These are phyloP conservation scores for Zapornia atra DNA, from an alignment of 2,113 vertebrate species.

Conservation along the genomic window DNA sequence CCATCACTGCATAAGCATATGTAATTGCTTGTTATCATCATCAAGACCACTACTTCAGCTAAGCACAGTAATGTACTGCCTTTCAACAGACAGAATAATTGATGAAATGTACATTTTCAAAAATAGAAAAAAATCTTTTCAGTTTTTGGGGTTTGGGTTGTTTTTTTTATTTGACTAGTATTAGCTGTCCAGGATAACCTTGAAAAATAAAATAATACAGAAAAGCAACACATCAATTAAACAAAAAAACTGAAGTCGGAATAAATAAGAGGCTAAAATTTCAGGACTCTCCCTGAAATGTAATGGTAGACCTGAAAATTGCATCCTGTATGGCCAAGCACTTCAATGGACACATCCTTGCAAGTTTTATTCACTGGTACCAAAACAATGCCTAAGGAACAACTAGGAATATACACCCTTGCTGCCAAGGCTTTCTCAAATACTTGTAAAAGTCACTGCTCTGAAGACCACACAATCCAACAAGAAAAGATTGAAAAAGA, in stretches of 20 bases:
- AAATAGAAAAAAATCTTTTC: slow-evolving; percentile 38
- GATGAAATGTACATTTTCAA: background rate
- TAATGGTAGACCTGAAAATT: background rate
- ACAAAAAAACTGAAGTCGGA: background rate
- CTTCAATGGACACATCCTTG: background rate
- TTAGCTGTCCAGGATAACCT: background rate
- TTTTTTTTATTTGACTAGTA: background rate
- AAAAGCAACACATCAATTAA: background rate
- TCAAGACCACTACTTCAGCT: background rate
- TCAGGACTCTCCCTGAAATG: background rate
- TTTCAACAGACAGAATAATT: slow-evolving; percentile 30
- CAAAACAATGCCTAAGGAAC: background rate
- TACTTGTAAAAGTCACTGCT: background rate
- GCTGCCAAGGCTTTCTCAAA: background rate
- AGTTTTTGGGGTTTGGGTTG: background rate
- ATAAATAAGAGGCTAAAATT: background rate
- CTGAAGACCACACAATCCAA: background rate
- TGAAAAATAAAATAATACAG: background rate
- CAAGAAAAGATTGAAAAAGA: background rate
- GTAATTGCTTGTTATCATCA: slow-evolving; percentile 9
- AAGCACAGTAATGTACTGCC: background rate
- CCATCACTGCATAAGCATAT: background rate
- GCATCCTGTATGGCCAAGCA: background rate
- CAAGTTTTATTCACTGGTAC: background rate
- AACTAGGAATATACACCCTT: background rate